These are phyloP conservation scores for Canis aureus DNA, from an alignment of 2,113 vertebrate species.

Conservation along the genomic window DNA sequence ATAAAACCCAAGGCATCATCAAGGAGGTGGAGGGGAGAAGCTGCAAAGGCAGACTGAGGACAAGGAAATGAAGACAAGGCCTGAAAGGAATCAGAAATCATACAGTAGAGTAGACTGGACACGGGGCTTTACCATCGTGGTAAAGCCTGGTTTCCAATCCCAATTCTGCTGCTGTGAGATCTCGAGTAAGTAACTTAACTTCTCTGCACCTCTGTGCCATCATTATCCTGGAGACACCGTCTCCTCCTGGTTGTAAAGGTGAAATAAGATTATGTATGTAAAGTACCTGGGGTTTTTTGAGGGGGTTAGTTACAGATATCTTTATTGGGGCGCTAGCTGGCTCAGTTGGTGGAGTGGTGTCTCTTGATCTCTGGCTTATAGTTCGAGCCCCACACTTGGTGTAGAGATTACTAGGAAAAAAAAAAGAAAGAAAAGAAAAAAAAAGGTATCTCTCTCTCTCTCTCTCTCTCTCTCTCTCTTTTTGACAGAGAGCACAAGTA, in stretches of 20 bases:
- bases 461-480: too few species aligned
- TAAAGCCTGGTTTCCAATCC: not conserved
- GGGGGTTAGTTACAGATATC: conserved; percentile 79
- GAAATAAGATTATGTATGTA: not conserved
- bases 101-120: fast-evolving
- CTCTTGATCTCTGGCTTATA: not conserved
- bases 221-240: not conserved
- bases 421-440: not conserved
- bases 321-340: conserved; percentile 83
- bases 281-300: not conserved
- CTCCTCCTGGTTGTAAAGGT: not conserved
- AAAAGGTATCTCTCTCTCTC: conserved; percentile 81
- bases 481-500: too few species aligned
- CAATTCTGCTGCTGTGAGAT: not conserved
- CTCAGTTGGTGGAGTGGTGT: not conserved
- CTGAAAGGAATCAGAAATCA: not conserved
- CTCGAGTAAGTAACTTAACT: not conserved
- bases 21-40: not conserved
- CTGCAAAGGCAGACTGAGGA: not conserved
- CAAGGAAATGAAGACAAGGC: not conserved
- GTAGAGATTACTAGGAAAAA: not conserved
- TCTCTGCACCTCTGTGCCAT: not conserved
- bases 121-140: not conserved
- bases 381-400: not conserved
- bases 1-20: not conserved